phyloP scores from a whole-genome alignment of 2,888 invertebrate species.

The Cistogaster globosa region DNA sequence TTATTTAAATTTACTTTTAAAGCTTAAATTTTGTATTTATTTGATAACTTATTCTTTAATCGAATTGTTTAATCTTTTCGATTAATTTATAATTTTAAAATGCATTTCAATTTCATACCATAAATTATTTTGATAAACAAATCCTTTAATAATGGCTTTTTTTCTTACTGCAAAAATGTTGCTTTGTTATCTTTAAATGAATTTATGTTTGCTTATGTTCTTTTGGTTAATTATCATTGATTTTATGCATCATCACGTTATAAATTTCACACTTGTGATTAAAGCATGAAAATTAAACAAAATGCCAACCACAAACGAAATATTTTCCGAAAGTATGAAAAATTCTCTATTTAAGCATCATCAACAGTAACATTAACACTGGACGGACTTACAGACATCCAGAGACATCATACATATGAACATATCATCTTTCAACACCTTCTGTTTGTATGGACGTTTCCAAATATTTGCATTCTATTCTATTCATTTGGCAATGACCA shows the following conservation, averaged over 20 bases:
- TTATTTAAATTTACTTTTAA: too few relatives aligned
- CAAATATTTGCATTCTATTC: slow-evolving; percentile 48
- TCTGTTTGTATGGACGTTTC: slow-evolving; percentile 1
- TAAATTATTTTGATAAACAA: not conserved
- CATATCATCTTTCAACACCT: slow-evolving; percentile 12
- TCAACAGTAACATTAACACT: slow-evolving; percentile 55
- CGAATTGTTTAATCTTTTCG: not conserved
- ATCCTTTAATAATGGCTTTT: slow-evolving; percentile 18
- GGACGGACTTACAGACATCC: not conserved
- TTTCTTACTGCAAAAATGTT: slow-evolving; percentile 3
- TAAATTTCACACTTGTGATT: slow-evolving; percentile 62
- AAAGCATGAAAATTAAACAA: slow-evolving; percentile 41
- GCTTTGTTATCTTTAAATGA: slow-evolving; percentile 45
- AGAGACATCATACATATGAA: not conserved
- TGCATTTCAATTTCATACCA: not conserved
- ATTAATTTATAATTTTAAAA: not conserved
- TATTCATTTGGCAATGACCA: not conserved
- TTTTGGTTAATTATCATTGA: slow-evolving; percentile 68
- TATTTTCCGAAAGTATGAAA: slow-evolving; percentile 38
- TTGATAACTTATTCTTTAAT: too few relatives aligned
- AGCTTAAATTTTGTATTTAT: too few relatives aligned
- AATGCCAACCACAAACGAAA: slow-evolving; percentile 33
- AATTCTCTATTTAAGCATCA: slow-evolving; percentile 33
- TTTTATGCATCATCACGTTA: slow-evolving; percentile 72
- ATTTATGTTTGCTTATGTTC: slow-evolving; percentile 62